Evolutionary conservation across 2,113 vertebrate genomes (phyloP).

Genomic region (Hippoglossus stenolepis): DNA sequence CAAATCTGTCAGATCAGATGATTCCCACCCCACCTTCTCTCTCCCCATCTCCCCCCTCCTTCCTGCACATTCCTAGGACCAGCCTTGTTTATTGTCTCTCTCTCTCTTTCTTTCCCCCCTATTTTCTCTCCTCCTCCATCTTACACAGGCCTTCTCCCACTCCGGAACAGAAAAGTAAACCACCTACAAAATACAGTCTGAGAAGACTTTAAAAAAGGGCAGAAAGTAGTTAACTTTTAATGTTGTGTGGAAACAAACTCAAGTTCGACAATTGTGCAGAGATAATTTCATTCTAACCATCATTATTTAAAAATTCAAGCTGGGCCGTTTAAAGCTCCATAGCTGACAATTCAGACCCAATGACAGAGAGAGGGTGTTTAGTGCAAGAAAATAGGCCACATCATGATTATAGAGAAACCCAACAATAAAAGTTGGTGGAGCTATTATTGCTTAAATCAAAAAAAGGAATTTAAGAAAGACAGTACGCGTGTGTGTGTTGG

Average conservation of each 20-base stretch:
- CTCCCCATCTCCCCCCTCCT: slow-evolving; percentile 36
- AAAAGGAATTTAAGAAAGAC: neutral
- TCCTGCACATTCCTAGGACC: slow-evolving; percentile 55
- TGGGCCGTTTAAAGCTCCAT: neutral
- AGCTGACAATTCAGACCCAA: slow-evolving; percentile 25
- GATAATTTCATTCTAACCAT: slow-evolving; percentile 3
- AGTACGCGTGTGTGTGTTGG: slow-evolving; percentile 3
- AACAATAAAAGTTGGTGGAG: slow-evolving; percentile 53
- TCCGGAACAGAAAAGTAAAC: neutral
- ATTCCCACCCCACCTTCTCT: slow-evolving; percentile 42
- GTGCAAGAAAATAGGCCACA: slow-evolving; percentile 34
- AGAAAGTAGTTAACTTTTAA: slow-evolving; percentile 11
- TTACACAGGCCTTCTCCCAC: neutral
- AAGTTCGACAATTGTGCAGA: neutral
- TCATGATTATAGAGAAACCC: slow-evolving; percentile 42
- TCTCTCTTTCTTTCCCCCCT: slow-evolving; percentile 12
- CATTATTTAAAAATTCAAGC: neutral
- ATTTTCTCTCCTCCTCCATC: slow-evolving; percentile 4
- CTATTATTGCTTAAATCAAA: slow-evolving; percentile 38
- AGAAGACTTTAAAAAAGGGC: neutral
- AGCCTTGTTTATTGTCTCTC: slow-evolving; percentile 52
- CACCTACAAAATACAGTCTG: neutral
- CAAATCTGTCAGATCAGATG: slow-evolving; percentile 62
- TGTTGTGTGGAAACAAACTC: neutral
- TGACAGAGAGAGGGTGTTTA: slow-evolving; percentile 16